Evolutionary conservation across 35 echinoderm and acorn worm genomes (phyloP), one percentile per base, ranked within the genome.

Genomic region (Acanthaster planci): DNA sequence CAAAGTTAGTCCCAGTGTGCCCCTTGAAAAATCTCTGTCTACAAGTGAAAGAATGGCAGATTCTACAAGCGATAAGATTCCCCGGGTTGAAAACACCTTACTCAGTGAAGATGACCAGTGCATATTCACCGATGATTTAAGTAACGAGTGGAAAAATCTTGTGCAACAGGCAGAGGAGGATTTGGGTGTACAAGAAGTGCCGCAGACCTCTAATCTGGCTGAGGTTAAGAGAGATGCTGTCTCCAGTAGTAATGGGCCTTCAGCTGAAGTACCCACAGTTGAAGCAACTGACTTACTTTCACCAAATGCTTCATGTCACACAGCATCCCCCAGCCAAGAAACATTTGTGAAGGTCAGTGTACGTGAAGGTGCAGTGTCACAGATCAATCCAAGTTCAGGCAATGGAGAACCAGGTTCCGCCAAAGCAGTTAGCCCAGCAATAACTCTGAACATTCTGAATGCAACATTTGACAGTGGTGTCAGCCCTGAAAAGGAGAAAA

Each of bases 161-260:
- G 84, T 77, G 34, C 84, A 86, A 76, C 84, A 86, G 84, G 44
- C 84, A 32, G 84, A 86, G 67, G 76, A 47, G 22, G 84, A 86
- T 15, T 59, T 53, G n/a, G 50, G 23, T 2, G 42, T 29, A 2
- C 36, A 78, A 32, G 23, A 31, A 12, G 34, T 26, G 14, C 64
- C 64, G 7, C 26, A 72, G 34, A 72, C 64, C 1, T 47, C 42
- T 47, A 47, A 47, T 6, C 12, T 80, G 77, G 34, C 51, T 2
- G 39, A 47, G 77, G 34, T 31, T 80, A 47, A 80, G 4, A 38
- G 77, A 80, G 77, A 80, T 16, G 26, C 10, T 5, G 7, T 16
- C 7, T 39, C 36, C 4, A 32, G 16, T 78, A 44, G 51, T 22
- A 57, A 57, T 35, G 56, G 53, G 59, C 8, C 38, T 23, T 12